These are phyloP conservation scores for Bos javanicus DNA, from an alignment of 2,113 vertebrate genomes.

Conservation along the genomic window DNA sequence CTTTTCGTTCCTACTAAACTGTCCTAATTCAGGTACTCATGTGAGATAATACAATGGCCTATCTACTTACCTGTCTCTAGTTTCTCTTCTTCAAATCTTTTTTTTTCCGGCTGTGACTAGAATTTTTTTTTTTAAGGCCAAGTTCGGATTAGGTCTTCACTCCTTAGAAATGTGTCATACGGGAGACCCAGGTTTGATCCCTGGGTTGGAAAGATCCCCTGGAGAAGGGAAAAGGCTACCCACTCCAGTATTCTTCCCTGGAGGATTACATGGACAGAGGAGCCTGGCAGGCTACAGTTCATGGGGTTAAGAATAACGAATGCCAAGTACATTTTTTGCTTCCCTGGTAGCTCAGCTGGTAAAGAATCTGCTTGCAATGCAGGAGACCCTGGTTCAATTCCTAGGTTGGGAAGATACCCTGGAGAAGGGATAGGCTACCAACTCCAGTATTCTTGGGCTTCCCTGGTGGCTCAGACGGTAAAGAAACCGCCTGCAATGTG, in stretches of 20 bases:
- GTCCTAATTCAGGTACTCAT: conserved; percentile 2
- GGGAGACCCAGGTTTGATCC: background rate
- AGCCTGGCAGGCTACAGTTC: background rate
- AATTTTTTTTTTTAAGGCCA: background rate
- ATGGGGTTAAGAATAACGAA: background rate
- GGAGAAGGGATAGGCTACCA: background rate
- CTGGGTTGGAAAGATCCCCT: background rate
- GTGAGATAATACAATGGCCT: background rate
- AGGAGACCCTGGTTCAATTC: background rate
- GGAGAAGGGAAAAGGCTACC: background rate
- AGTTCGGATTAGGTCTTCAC: background rate
- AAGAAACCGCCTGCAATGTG: background rate
- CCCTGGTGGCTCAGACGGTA: background rate
- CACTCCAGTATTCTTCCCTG: background rate
- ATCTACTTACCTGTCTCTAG: background rate
- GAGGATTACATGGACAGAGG: background rate
- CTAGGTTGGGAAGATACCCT: background rate
- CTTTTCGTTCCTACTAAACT: conserved; percentile 19
- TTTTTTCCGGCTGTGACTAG: background rate
- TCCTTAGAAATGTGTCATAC: background rate
- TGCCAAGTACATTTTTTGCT: background rate
- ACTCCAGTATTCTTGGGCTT: background rate
- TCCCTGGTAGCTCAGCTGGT: background rate
- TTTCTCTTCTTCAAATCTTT: background rate
- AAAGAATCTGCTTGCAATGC: background rate